phyloP scores from a whole-genome alignment of 2,888 invertebrate species.

The Polydesmus complanatus region DNA sequence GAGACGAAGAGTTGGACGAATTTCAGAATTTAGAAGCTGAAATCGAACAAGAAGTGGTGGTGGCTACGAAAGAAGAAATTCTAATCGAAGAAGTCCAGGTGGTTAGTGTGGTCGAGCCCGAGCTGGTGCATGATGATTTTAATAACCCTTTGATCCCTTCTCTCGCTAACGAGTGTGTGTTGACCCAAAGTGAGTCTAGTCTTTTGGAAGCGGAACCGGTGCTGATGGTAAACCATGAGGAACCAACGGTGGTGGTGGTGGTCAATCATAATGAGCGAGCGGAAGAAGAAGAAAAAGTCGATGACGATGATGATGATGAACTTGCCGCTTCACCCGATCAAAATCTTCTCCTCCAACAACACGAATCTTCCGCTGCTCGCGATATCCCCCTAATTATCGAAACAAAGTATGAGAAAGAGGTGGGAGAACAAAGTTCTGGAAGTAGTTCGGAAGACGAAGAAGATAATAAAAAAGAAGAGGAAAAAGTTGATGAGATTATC shows the following conservation, averaged over 20 bases:
- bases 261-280: too few species aligned
- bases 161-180: neutral
- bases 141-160: too few species aligned
- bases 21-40: constrained; percentile 7
- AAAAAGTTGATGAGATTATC: neutral
- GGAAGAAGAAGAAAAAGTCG: too few species aligned
- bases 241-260: too few species aligned
- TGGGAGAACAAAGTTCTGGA: neutral
- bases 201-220: neutral
- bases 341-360: too few species aligned
- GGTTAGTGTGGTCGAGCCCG: neutral
- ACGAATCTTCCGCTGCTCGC: too few species aligned
- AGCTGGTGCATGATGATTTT: neutral
- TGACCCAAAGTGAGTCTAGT: neutral
- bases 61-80: neutral
- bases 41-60: neutral
- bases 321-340: neutral
- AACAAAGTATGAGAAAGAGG: too few species aligned
- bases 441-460: neutral
- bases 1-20: constrained; percentile 5
- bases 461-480: neutral
- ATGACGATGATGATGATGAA: neutral
- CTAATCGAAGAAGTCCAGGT: neutral
- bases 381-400: too few species aligned
- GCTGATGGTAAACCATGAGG: too few species aligned